phyloP scores from a whole-genome alignment of 2,113 vertebrate genomes.

The Actenoides lindsayi region DNA sequence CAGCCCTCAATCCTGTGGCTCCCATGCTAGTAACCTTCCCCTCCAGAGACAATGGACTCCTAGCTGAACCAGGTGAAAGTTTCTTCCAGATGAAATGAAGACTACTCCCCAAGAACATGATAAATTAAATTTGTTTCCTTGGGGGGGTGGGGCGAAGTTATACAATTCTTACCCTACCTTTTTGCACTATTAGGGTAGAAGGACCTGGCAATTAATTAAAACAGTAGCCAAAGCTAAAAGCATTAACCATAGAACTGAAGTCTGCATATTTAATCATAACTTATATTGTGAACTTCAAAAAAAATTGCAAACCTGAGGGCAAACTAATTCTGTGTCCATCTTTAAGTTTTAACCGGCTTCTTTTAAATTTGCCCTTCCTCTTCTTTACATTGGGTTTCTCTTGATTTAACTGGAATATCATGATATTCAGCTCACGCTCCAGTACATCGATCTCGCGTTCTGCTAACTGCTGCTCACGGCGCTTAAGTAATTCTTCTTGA shows the following conservation, averaged over 20 bases:
- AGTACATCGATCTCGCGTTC: constrained; percentile 93
- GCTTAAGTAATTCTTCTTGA: constrained; percentile 90
- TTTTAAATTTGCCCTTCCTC: constrained; percentile 94
- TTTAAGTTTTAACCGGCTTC: constrained; percentile 90
- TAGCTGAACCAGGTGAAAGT: not conserved
- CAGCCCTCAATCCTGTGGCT: not conserved
- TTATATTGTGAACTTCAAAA: not conserved
- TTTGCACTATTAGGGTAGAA: not conserved
- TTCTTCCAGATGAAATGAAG: not conserved
- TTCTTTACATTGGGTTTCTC: constrained; percentile 95
- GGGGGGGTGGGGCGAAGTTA: rapidly evolving
- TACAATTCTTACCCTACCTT: not conserved
- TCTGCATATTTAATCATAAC: not conserved
- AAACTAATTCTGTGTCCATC: constrained; percentile 96
- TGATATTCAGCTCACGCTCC: constrained; percentile 93
- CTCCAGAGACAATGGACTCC: not conserved
- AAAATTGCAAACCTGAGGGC: constrained; percentile 84
- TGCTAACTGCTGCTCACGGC: constrained; percentile 91
- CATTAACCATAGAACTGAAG: not conserved
- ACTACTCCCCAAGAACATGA: not conserved
- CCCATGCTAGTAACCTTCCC: not conserved
- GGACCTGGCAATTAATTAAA: not conserved
- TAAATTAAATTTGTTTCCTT: not conserved
- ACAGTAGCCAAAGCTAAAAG: not conserved
- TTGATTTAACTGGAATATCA: constrained; percentile 95